These are phyloP conservation scores for Dicyrtoma fusca DNA, from an alignment of 2,888 invertebrate species.

Conservation along the genomic window DNA sequence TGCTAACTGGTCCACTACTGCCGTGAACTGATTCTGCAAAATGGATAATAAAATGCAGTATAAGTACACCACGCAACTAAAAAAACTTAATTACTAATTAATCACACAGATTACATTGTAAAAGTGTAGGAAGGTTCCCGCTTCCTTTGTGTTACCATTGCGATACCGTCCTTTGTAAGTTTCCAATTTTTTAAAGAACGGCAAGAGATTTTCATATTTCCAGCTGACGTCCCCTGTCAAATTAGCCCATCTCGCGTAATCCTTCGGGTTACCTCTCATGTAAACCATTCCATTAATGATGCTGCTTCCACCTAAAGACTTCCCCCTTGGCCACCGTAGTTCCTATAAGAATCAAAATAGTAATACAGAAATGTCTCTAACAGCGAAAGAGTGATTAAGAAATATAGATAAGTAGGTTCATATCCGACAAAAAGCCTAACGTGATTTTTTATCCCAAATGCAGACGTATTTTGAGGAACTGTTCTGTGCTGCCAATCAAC, in stretches of 20 bases:
- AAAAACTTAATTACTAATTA: too few relatives aligned
- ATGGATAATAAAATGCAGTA: too few relatives aligned
- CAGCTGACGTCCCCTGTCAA: neutral
- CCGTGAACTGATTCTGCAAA: slow-evolving; percentile 15
- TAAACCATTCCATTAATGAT: neutral
- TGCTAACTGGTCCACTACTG: slow-evolving; percentile 31
- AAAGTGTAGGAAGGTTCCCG: too few relatives aligned
- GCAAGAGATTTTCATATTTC: slow-evolving; percentile 6
- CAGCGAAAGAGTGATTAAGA: too few relatives aligned
- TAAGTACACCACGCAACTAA: too few relatives aligned
- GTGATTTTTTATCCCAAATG: neutral
- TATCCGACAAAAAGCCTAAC: neutral
- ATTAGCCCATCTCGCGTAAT: neutral
- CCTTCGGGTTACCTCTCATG: neutral
- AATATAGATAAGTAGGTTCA: too few relatives aligned
- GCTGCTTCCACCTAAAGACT: neutral
- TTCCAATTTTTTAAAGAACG: slow-evolving; percentile 5
- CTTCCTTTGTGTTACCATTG: neutral
- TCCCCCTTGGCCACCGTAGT: neutral
- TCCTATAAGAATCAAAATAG: too few relatives aligned
- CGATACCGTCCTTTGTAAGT: slow-evolving; percentile 6
- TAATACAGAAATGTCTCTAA: too few relatives aligned
- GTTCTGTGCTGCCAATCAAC: slow-evolving; percentile 12
- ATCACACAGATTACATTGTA: too few relatives aligned
- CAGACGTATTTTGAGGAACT: neutral